A percentile compares a stretch with the other conserved stretches of the same genome.
phyloP scores from a whole-genome alignment of 2,113 vertebrate species.

The Archilochus colubris region DNA sequence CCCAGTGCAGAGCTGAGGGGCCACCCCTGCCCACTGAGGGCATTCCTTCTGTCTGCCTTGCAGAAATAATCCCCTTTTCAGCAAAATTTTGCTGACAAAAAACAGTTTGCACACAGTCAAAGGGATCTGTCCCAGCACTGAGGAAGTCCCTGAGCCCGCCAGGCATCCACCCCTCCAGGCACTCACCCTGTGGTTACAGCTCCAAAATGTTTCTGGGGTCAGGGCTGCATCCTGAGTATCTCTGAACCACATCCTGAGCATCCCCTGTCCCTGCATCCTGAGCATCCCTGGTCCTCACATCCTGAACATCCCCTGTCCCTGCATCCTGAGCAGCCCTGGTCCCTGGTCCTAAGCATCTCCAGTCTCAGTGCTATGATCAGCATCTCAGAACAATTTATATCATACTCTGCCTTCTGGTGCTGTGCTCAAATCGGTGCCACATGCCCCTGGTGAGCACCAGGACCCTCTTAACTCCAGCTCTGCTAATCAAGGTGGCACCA shows the following conservation, averaged over 20 bases:
- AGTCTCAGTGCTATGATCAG: too few relatives aligned
- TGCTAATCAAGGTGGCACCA: fast-evolving
- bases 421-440: fast-evolving
- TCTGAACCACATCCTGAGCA: background rate
- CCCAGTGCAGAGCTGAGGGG: fast-evolving
- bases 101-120: background rate
- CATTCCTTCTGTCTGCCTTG: background rate
- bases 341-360: too few relatives aligned
- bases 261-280: too few relatives aligned
- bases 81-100: background rate
- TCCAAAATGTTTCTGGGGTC: background rate
- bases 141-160: fast-evolving
- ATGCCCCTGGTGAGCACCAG: background rate
- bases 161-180: fast-evolving
- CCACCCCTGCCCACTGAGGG: background rate
- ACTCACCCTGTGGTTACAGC: background rate
- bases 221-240: background rate
- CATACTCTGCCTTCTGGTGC: fast-evolving
- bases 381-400: background rate
- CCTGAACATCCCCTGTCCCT: background rate
- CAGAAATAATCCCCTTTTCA: background rate
- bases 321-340: background rate
- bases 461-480: background rate
- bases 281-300: background rate
- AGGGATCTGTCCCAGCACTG: background rate